A percentile compares a stretch with the other conserved stretches of the same genome.
Evolutionary conservation across 1,140 invertebrate genomes (phyloP).

Genomic region (Drosophila parvula): DNA sequence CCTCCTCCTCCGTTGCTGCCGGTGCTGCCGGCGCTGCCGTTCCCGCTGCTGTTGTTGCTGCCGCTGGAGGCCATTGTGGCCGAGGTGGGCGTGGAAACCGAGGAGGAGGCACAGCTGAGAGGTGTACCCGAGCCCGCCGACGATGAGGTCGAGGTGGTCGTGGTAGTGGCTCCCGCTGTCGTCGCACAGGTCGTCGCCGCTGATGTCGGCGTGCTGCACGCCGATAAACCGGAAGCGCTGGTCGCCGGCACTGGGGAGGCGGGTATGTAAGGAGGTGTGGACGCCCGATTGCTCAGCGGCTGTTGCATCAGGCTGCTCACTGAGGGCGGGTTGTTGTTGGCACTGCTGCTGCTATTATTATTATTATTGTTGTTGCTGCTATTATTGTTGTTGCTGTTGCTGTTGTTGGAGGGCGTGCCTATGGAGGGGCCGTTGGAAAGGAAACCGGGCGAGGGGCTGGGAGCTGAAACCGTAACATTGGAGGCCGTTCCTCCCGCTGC

Average conservation of each 20-base stretch:
- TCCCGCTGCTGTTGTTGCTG: not conserved
- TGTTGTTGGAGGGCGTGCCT: conserved; percentile 80
- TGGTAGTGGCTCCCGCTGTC: conserved; percentile 19
- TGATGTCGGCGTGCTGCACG: conserved; percentile 61
- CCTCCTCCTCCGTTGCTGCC: conserved; percentile 6
- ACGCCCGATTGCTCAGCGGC: conserved; percentile 70
- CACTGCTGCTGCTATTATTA: conserved; percentile 35
- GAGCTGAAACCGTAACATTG: conserved; percentile 83
- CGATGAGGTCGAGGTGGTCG: conserved; percentile 29
- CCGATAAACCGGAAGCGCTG: conserved; percentile 51
- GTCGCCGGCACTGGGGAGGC: conserved; percentile 72
- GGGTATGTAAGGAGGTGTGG: conserved; percentile 70
- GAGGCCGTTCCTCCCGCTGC: conserved; percentile 30
- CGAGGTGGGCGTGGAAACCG: conserved; percentile 67
- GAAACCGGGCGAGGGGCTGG: conserved; percentile 85
- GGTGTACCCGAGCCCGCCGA: conserved; percentile 49
- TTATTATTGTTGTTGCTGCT: conserved; percentile 20
- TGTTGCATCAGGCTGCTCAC: conserved; percentile 84
- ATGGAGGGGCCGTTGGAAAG: conserved; percentile 83
- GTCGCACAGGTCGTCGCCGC: conserved; percentile 45
- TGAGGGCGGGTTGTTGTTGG: conserved; percentile 84
- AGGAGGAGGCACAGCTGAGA: conserved; percentile 62
- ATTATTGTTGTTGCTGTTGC: conserved; percentile 17
- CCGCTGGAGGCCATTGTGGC: conserved; percentile 54
- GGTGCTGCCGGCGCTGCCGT: not conserved